Evolutionary conservation across 2,797 vertebrate species (phyloP).

Genomic region (Schizopygopsis malacanthus): DNA sequence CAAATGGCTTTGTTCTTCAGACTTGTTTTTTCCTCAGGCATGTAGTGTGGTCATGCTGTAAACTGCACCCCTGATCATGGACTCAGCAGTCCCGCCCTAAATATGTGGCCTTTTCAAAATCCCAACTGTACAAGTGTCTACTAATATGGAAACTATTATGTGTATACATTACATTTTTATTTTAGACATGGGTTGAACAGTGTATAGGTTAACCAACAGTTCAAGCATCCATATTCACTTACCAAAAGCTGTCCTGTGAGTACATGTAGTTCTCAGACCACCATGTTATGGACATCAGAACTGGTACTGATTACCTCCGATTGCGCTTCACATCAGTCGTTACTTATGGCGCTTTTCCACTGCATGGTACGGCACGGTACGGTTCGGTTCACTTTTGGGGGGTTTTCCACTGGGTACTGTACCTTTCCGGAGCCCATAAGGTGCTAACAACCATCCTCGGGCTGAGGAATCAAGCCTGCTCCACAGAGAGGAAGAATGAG

Average conservation of each 20-base stretch:
- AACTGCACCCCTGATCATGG: conserved; percentile 9
- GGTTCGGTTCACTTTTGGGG: no score
- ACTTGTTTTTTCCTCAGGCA: not conserved
- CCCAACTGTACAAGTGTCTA: not conserved
- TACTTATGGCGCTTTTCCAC: no score
- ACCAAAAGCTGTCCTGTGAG: not conserved
- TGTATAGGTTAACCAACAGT: not conserved
- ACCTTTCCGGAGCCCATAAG: conserved; percentile 23
- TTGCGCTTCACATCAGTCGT: conserved; percentile 43
- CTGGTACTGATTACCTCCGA: conserved; percentile 31
- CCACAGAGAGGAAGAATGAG: conserved; percentile 44
- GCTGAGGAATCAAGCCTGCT: conserved; percentile 33
- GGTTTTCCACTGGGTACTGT: no score
- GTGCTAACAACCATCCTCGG: conserved; percentile 24
- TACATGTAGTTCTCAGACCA: not conserved
- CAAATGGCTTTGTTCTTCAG: conserved; percentile 43
- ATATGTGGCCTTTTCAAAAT: conserved; percentile 3
- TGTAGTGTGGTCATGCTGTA: conserved; percentile 12
- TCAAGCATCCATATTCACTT: not conserved
- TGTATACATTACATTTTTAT: conserved; percentile 1
- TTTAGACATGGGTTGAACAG: not conserved
- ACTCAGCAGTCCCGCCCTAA: not conserved
- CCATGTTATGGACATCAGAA: not conserved
- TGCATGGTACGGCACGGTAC: no score
- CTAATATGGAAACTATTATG: not conserved